Percentiles rank a stretch among this genome's conserved stretches.
Evolutionary conservation across 2,888 invertebrate species (phyloP).

Genomic region (Idaea aversata): DNA sequence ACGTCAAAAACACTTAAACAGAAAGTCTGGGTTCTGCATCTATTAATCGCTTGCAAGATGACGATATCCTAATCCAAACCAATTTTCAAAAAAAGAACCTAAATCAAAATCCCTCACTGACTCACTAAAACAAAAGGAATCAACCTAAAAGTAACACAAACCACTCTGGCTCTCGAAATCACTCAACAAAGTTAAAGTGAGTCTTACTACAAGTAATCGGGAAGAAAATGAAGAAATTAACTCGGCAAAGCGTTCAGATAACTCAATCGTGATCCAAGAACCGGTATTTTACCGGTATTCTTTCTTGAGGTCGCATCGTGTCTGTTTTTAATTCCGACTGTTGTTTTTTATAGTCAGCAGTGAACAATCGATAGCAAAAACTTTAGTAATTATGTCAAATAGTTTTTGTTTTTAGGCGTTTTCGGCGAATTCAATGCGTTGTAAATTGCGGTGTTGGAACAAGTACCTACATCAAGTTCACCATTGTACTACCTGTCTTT

Average conservation of each 20-base stretch:
- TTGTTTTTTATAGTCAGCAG: background rate
- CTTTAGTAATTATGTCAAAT: background rate
- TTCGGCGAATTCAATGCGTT: background rate
- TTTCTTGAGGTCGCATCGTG: conserved; percentile 40
- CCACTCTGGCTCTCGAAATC: background rate
- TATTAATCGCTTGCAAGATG: no score
- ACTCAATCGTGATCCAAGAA: conserved; percentile 59
- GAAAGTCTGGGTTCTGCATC: no score
- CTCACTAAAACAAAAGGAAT: conserved; percentile 5
- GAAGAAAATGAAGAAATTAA: conserved; percentile 74
- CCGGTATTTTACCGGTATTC: conserved; percentile 46
- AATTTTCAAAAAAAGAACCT: background rate
- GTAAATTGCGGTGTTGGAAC: no score
- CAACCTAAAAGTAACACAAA: conserved; percentile 12
- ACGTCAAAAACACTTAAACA: no score
- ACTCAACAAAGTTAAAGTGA: background rate
- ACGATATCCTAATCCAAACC: no score
- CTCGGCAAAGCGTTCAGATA: conserved; percentile 65
- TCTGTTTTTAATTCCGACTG: conserved; percentile 29
- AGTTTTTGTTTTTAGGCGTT: background rate
- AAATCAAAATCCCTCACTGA: background rate
- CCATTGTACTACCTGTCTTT: no score
- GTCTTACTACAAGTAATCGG: conserved; percentile 8
- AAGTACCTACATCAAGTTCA: no score
- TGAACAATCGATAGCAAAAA: background rate